These are phyloP conservation scores for Ephialtes manifestator DNA, from an alignment of 2,888 invertebrate species.

Conservation along the genomic window DNA sequence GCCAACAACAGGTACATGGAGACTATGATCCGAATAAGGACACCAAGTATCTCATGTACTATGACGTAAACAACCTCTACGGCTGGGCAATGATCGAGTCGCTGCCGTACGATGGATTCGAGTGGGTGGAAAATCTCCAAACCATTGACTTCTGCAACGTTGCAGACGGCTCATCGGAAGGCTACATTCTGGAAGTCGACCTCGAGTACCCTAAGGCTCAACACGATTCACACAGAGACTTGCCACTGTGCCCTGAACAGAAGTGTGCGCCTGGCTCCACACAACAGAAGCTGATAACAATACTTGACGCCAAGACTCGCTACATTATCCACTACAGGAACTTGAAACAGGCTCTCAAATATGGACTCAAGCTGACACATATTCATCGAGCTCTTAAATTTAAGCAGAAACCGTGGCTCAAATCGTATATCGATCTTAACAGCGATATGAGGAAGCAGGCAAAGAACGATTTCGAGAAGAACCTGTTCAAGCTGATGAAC, in stretches of 20 bases:
- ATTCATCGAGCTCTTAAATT: constrained; percentile 81
- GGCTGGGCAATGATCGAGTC: constrained; percentile 52
- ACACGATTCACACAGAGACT: constrained; percentile 79
- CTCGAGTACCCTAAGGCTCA: constrained; percentile 61
- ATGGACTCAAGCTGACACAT: constrained; percentile 70
- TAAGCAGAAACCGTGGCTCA: constrained; percentile 81
- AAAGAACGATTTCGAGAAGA: constrained; percentile 79
- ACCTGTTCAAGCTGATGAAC: constrained; percentile 76
- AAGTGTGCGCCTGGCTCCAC: constrained; percentile 63
- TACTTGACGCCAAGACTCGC: constrained; percentile 35
- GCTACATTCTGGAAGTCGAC: constrained; percentile 81
- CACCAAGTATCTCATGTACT: constrained; percentile 62
- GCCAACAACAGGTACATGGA: no score
- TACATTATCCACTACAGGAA: constrained; percentile 48
- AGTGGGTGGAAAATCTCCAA: constrained; percentile 74
- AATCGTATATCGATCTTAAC: constrained; percentile 83
- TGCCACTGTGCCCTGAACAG: constrained; percentile 79
- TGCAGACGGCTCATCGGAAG: constrained; percentile 54
- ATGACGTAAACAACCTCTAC: constrained; percentile 62
- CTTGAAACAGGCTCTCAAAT: constrained; percentile 46
- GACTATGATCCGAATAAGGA: constrained; percentile 45
- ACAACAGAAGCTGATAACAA: constrained; percentile 74
- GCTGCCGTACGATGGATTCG: constrained; percentile 76
- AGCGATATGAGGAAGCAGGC: constrained; percentile 78
- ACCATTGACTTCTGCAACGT: constrained; percentile 25